Conservation (phyloP, 2,113 vertebrate species). For the Strix uralensis region DNA sequence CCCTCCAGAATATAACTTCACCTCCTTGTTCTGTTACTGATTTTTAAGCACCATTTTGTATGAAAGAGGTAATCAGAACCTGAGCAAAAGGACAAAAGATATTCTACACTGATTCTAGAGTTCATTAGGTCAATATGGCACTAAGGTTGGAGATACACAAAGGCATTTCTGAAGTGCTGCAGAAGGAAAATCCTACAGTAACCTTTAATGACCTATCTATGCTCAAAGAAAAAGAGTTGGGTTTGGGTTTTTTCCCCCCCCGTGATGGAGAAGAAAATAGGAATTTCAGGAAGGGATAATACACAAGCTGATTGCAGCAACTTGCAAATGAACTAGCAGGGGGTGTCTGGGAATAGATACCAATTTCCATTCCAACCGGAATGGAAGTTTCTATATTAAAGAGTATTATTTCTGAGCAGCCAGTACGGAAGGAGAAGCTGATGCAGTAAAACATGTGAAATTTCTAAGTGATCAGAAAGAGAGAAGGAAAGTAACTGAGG, state of each 20-base stretch:
- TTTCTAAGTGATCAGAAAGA: not conserved
- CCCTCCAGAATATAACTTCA: not conserved
- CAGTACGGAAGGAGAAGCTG: not conserved
- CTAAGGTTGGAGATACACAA: not conserved
- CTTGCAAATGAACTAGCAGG: constrained; percentile 48
- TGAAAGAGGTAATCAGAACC: not conserved
- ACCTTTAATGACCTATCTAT: not conserved
- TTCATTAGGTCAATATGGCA: not conserved
- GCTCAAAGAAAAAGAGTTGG: not conserved
- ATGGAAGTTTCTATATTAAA: not conserved
- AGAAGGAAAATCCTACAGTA: not conserved
- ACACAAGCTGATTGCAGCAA: constrained; percentile 13
- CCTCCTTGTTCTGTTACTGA: not conserved
- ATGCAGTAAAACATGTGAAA: not conserved
- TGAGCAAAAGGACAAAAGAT: not conserved
- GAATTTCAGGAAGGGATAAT: constrained; percentile 20
- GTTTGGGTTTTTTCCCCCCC: not conserved
- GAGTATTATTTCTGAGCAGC: constrained; percentile 25
- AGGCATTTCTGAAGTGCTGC: not conserved
- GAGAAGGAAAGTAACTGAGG: not conserved
- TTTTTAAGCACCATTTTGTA: not conserved
- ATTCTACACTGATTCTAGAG: not conserved
- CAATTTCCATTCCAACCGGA: constrained; percentile 16
- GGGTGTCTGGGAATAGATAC: constrained; percentile 41
- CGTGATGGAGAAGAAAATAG: not conserved